These are phyloP conservation scores for Glyptemys insculpta DNA, from an alignment of 2,797 vertebrate genomes.

Conservation along the genomic window DNA sequence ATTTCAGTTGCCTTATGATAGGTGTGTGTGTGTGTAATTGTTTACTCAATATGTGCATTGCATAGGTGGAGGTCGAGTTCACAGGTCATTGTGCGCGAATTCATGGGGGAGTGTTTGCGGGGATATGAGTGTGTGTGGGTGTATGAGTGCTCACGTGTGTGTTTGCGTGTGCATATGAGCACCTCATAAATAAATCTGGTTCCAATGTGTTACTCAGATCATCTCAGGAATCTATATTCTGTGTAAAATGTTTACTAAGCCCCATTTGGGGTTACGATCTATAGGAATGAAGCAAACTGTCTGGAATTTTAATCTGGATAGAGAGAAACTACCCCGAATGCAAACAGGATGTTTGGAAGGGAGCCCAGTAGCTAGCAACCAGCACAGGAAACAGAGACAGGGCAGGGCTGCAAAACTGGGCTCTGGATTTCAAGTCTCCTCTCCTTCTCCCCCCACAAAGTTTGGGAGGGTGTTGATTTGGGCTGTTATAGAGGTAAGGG, in stretches of 20 bases:
- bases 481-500: neutral
- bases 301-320: constrained; percentile 71
- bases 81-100: neutral
- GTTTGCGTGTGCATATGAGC: rapidly evolving
- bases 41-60: constrained; percentile 42
- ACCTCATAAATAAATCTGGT: neutral
- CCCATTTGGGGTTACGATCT: constrained; percentile 59
- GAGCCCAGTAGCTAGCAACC: constrained; percentile 63
- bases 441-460: neutral
- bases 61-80: neutral
- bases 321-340: constrained; percentile 67
- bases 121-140: neutral
- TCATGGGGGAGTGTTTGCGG: neutral
- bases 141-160: rapidly evolving
- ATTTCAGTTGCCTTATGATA: constrained; percentile 68
- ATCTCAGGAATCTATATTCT: constrained; percentile 48
- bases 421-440: constrained; percentile 4
- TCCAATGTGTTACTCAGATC: constrained; percentile 28
- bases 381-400: constrained; percentile 65
- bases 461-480: neutral
- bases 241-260: constrained; percentile 46
- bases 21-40: constrained; percentile 42
- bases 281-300: constrained; percentile 61
- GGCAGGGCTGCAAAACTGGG: constrained; percentile 51
- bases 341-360: constrained; percentile 65